A percentile compares a stretch with the other conserved stretches of the same genome.
Evolutionary conservation across 1,140 invertebrate species (phyloP).

Genomic region (Ceratosolen solmsi): DNA sequence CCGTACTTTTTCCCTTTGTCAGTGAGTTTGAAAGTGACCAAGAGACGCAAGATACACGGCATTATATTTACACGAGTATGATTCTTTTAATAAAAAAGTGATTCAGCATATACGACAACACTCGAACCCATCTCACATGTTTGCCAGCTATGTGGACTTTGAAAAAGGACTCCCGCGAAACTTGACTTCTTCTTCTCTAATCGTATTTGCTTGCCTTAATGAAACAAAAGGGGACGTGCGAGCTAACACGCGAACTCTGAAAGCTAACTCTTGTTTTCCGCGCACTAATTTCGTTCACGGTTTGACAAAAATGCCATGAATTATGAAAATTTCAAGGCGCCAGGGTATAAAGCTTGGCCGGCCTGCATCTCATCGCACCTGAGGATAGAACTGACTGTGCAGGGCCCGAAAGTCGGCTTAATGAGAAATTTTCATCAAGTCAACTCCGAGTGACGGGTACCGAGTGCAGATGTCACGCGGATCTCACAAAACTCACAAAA

Average conservation of each 20-base stretch:
- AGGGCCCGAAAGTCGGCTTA: slow-evolving; percentile 11
- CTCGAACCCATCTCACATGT: not conserved
- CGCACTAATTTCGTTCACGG: not conserved
- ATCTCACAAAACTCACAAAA: slow-evolving; percentile 11
- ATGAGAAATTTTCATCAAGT: slow-evolving; percentile 27
- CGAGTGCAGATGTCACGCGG: not conserved
- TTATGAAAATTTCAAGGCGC: slow-evolving; percentile 26
- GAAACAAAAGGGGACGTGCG: not conserved
- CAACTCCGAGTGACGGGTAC: not conserved
- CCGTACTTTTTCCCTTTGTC: no score
- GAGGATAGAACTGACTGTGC: not conserved
- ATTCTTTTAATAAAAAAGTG: no score
- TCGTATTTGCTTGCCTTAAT: not conserved
- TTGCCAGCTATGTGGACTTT: not conserved
- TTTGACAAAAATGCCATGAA: slow-evolving; percentile 8
- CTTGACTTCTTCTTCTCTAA: not conserved
- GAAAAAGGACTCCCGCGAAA: not conserved
- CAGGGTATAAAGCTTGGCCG: not conserved
- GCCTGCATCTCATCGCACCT: not conserved
- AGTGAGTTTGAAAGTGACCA: no score
- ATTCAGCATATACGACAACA: not conserved
- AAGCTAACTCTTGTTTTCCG: slow-evolving; percentile 8
- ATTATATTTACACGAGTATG: no score
- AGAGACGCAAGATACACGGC: no score
- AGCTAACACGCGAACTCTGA: not conserved